Evolutionary conservation across 1,140 invertebrate species (phyloP).

Genomic region (Rhopalosiphum padi): DNA sequence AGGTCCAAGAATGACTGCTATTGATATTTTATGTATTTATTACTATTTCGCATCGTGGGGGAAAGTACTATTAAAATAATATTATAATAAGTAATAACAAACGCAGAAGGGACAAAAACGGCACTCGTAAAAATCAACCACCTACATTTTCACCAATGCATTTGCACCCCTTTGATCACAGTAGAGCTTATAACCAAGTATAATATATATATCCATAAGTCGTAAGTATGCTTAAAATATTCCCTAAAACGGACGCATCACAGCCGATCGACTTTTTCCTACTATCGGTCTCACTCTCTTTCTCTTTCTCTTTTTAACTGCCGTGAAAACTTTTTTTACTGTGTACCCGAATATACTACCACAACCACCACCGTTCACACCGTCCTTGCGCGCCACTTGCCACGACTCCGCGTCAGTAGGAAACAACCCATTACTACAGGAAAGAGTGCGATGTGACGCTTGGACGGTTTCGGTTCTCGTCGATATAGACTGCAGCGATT

Average conservation of each 20-base stretch:
- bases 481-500: conserved; percentile 35
- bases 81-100: not conserved
- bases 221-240: not conserved
- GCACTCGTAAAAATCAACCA: not conserved
- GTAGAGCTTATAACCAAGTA: not conserved
- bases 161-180: not conserved
- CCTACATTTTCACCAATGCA: not conserved
- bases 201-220: not conserved
- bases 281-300: not conserved
- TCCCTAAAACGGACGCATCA: not conserved
- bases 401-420: not conserved
- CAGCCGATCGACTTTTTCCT: conserved; percentile 19
- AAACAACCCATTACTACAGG: conserved; percentile 53
- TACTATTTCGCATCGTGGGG: not conserved
- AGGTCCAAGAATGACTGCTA: not conserved
- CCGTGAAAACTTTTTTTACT: not conserved
- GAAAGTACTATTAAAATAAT: not conserved
- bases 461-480: not conserved
- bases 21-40: not conserved
- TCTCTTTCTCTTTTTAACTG: not conserved
- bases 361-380: not conserved
- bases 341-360: not conserved
- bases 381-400: not conserved
- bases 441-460: conserved; percentile 44
- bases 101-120: not conserved